Evolutionary conservation across 2,797 vertebrate genomes (phyloP).

Genomic region (Cryptoblepharus egeriae): DNA sequence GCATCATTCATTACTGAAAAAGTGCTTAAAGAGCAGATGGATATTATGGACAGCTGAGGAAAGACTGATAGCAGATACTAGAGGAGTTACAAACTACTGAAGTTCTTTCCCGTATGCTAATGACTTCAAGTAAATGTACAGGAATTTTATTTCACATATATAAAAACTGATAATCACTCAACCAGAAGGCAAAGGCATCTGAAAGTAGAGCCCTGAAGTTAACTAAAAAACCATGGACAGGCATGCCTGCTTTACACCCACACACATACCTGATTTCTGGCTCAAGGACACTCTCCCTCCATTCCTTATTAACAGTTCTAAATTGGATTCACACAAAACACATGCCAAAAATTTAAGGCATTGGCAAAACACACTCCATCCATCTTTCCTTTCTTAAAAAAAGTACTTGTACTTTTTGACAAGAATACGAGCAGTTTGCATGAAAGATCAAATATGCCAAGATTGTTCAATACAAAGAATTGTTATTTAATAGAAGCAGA

Average conservation of each 20-base stretch:
- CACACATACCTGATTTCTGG: background rate
- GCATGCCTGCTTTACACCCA: constrained; percentile 29
- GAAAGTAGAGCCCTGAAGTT: constrained; percentile 1
- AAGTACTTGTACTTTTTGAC: constrained; percentile 21
- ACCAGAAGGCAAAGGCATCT: background rate
- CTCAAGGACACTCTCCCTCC: constrained; percentile 42
- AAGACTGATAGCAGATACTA: constrained; percentile 14
- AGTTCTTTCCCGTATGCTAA: constrained; percentile 26
- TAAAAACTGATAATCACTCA: constrained; percentile 16
- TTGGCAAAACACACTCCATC: background rate
- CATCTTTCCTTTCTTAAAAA: background rate
- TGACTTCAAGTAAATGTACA: constrained; percentile 26
- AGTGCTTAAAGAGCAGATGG: constrained; percentile 21
- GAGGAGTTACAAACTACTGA: constrained; percentile 1
- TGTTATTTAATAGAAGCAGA: background rate
- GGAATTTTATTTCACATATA: constrained; percentile 37
- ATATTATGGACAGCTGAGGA: constrained; percentile 1
- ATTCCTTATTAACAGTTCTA: constrained; percentile 36
- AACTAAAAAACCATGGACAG: background rate
- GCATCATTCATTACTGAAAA: background rate
- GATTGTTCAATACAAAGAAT: background rate
- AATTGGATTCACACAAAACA: constrained; percentile 45
- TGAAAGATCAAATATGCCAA: background rate
- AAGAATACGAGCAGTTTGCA: background rate
- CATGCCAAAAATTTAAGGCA: constrained; percentile 38